Conservation (phyloP, 2,797 vertebrate species). For the Mormyrus hasselquistii region DNA sequence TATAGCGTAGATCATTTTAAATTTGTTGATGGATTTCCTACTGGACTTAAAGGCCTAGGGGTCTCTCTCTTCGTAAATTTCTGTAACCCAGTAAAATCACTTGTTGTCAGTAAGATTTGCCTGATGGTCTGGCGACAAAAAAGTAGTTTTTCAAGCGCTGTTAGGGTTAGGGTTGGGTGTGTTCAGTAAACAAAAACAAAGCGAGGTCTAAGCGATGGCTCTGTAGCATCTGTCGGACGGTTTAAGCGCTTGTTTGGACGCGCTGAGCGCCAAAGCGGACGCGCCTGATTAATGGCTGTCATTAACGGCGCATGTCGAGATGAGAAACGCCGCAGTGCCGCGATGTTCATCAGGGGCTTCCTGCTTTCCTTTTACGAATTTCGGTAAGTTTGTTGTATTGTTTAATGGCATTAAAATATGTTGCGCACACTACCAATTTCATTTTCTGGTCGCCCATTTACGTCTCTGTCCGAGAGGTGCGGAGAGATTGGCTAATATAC, state of each 20-base stretch:
- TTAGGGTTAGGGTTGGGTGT: neutral
- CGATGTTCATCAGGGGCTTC: neutral
- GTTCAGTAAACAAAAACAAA: neutral
- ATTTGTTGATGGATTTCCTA: neutral
- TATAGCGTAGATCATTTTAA: neutral
- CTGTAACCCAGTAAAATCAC: neutral
- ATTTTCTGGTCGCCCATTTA: neutral
- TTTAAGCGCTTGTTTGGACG: neutral
- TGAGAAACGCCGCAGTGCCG: neutral
- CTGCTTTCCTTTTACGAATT: neutral
- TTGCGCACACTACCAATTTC: neutral
- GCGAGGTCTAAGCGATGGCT: neutral
- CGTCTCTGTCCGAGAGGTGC: neutral
- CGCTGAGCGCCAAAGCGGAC: neutral
- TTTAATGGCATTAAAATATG: neutral
- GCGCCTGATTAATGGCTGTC: constrained; percentile 11
- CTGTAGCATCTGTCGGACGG: neutral
- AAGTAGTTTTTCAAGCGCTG: neutral
- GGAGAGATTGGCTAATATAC: neutral
- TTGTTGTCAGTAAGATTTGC: neutral
- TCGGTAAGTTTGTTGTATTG: neutral
- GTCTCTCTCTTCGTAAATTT: neutral
- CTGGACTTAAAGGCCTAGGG: neutral
- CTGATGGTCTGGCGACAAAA: neutral
- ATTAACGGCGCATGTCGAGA: neutral